Base-by-base conservation (phyloP, 2,113 vertebrate genomes). In the Taurulus bubalis region DNA sequence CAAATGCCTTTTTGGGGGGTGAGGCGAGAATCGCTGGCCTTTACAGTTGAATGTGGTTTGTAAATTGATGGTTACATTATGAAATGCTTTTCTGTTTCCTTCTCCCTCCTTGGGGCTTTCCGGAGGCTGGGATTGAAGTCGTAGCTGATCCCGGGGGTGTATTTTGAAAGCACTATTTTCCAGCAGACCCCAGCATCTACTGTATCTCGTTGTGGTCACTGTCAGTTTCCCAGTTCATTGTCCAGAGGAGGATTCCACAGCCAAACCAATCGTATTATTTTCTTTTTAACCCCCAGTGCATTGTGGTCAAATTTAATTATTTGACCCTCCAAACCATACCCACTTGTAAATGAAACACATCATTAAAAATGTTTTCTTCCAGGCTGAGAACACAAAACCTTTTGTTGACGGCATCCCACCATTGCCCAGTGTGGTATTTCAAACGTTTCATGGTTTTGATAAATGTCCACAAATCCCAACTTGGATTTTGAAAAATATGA, bases 351-450 rank as follows among this genome's bases (percentile, higher is more conserved):
- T 87, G 76, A 92, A 92, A 92, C 89, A 84, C 84, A 85, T 86
- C 76, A 94, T 92, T 92, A 90, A 86, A 85, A 90, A 59, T 87
- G 80, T 92, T 89, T 90, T 86, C 85, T 83, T 90, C 84, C 83
- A 81, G 71, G 24, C 72, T 77, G 62, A n/a, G 80, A 88, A 87
- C 84, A 89, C 84, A 84, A 90, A 90, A 70, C 65, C 67, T 81
- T 85, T 91, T 90, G 87, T 91, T 90, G 75, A 90, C 80, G 51
- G 12, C 51, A 15, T 77, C 62, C 62, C 78, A 64, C 32, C 76
- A 64, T 59, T 80, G 15, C 53, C 65, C 70, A 6, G 1, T 47
- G 45, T 76, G 68, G 65, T 71, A 56, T 89, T 89, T 78, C 70
- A 75, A 91, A 91, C 73, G 67, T 78, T 82, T 85, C 30, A 80